Conservation (phyloP, 2,888 invertebrate species). For the Eudasyphora cyanicolor region DNA sequence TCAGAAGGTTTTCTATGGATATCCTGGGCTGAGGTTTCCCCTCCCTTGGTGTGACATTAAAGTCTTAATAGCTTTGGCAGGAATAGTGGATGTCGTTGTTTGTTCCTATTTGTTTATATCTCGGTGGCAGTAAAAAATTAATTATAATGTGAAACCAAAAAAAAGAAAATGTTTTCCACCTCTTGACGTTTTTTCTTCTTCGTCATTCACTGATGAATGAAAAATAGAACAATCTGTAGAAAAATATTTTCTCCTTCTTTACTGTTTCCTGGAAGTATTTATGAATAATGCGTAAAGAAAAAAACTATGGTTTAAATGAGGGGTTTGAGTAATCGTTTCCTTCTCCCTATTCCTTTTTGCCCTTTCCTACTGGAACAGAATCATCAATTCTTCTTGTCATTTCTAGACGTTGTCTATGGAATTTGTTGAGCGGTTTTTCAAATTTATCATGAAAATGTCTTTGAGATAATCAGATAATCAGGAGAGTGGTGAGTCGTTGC, state of each 20-base stretch:
- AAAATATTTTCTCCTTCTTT: neutral
- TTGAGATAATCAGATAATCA: neutral
- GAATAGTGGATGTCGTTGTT: neutral
- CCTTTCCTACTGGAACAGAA: neutral
- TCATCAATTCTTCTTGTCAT: neutral
- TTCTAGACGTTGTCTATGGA: neutral
- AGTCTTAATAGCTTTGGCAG: constrained; percentile 29
- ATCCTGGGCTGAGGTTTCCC: neutral
- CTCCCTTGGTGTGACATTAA: constrained; percentile 35
- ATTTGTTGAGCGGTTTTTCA: neutral
- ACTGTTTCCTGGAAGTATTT: neutral
- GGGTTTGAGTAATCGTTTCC: neutral
- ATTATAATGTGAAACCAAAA: constrained; percentile 16
- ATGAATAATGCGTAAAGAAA: neutral
- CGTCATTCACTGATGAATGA: neutral
- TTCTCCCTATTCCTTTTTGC: neutral
- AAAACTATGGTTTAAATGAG: too few relatives aligned
- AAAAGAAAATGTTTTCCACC: neutral
- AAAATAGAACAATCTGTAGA: neutral
- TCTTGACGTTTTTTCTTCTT: neutral
- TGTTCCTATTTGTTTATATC: too few relatives aligned
- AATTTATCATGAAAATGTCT: neutral
- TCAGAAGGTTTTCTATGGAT: constrained; percentile 6
- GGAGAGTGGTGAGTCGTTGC: too few relatives aligned
- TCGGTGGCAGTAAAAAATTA: neutral